These are phyloP conservation scores for Propithecus deckenii DNA, from an alignment of 2,797 vertebrate genomes.

Conservation along the genomic window DNA sequence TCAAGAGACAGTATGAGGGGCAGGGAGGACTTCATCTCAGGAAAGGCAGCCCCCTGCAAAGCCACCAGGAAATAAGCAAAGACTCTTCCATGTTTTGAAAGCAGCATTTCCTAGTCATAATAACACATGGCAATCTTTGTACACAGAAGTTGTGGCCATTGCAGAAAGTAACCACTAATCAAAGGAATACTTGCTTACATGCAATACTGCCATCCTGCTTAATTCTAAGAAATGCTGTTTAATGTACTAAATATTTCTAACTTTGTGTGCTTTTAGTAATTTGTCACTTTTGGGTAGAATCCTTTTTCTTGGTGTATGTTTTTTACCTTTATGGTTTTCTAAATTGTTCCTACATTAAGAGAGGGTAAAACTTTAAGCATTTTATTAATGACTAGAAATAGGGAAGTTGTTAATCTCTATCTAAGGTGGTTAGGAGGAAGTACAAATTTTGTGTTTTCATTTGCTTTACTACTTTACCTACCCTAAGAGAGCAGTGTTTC, in stretches of 20 bases:
- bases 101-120: neutral
- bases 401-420: neutral
- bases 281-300: neutral
- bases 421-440: neutral
- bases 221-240: neutral
- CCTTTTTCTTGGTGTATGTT: neutral
- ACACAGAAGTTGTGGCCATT: no score
- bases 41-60: neutral
- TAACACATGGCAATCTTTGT: neutral
- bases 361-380: neutral
- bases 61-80: neutral
- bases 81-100: neutral
- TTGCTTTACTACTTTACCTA: neutral
- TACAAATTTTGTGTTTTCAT: neutral
- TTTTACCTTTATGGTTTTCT: neutral
- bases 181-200: neutral
- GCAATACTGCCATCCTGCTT: neutral
- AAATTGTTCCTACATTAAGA: neutral
- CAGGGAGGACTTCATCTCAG: neutral
- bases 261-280: neutral
- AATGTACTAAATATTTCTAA: neutral
- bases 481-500: neutral
- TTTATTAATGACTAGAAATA: neutral
- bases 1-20: neutral
- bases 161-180: neutral